Evolutionary conservation across 2,113 vertebrate genomes (phyloP).

Genomic region (Ictidomys tridecemlineatus): DNA sequence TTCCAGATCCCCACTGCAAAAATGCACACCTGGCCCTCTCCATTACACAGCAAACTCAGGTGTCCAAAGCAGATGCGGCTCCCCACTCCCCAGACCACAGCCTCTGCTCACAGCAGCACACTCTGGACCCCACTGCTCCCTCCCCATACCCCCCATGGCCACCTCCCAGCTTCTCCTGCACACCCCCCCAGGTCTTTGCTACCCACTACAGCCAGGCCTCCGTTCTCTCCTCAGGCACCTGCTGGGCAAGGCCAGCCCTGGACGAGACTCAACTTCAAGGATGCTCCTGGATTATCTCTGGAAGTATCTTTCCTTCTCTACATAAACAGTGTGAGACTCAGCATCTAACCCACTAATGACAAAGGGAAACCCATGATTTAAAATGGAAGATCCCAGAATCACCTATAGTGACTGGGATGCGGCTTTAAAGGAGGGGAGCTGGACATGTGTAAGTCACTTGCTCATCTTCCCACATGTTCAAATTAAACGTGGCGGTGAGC

Average conservation of each 20-base stretch:
- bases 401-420: background rate
- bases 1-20: background rate
- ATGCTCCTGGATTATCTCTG: background rate
- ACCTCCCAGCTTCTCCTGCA: background rate
- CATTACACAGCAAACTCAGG: background rate
- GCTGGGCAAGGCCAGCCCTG: background rate
- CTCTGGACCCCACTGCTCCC: background rate
- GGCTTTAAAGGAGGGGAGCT: background rate
- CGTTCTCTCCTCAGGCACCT: background rate
- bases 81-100: too few species aligned
- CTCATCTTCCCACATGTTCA: background rate
- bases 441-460: background rate
- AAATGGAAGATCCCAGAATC: background rate
- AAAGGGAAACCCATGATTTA: background rate
- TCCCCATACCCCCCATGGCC: background rate
- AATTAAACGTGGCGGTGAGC: background rate
- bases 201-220: background rate
- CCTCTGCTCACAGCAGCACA: background rate
- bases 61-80: background rate
- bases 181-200: background rate
- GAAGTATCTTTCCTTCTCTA: background rate
- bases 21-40: background rate
- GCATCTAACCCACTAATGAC: background rate
- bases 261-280: background rate
- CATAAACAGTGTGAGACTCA: background rate